A percentile compares a stretch with the other conserved stretches of the same genome.
These are phyloP conservation scores for Diplolepis rosae DNA, from an alignment of 2,888 invertebrate species.

Conservation along the genomic window DNA sequence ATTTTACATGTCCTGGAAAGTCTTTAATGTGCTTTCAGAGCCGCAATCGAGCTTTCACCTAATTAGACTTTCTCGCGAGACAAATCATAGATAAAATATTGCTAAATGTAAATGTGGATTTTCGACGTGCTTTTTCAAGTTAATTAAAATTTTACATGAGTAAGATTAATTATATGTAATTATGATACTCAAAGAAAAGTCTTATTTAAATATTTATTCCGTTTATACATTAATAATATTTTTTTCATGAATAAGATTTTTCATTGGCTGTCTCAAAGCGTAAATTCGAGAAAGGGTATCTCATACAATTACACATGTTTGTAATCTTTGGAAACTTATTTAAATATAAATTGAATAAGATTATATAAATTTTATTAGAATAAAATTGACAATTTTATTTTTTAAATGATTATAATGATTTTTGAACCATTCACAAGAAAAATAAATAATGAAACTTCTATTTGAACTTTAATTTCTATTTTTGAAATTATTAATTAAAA, in stretches of 20 bases:
- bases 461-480: too few species aligned
- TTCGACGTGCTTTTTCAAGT: not conserved
- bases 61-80: constrained; percentile 23
- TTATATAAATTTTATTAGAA: too few species aligned
- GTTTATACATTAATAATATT: too few species aligned
- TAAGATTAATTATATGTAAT: not conserved
- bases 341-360: too few species aligned
- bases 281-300: not conserved
- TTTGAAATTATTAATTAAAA: not conserved
- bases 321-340: too few species aligned
- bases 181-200: not conserved
- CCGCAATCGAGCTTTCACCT: constrained; percentile 16
- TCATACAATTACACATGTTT: not conserved
- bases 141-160: not conserved
- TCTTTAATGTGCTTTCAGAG: not conserved
- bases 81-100: constrained; percentile 1
- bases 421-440: too few species aligned
- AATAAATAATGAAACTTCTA: too few species aligned
- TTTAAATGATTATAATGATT: too few species aligned
- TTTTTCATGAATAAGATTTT: too few species aligned
- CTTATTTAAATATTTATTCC: not conserved
- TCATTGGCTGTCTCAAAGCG: not conserved
- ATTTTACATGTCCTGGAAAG: not conserved
- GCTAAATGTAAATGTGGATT: not conserved
- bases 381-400: too few species aligned